Percentiles rank a stretch among this genome's conserved stretches.
phyloP scores from a whole-genome alignment of 2,888 invertebrate genomes.

The Pollenia griseotomentosa region DNA sequence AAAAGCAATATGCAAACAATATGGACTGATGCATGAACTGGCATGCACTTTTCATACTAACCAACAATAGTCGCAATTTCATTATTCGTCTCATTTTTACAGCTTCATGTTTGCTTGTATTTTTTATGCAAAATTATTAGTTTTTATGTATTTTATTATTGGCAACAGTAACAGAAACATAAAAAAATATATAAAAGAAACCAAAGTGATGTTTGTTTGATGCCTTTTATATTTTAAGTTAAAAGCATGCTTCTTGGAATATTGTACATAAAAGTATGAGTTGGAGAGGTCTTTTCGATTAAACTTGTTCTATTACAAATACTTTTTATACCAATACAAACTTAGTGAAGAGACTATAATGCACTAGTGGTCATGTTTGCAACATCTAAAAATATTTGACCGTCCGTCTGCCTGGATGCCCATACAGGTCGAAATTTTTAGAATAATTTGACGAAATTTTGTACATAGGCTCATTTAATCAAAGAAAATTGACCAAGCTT shows the following conservation, averaged over 20 bases:
- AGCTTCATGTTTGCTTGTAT: slow-evolving; percentile 62
- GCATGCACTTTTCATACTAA: slow-evolving; percentile 34
- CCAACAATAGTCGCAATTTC: slow-evolving; percentile 53
- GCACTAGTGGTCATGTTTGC: no score
- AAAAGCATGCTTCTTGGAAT: not conserved
- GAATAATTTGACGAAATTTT: no score
- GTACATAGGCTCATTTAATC: no score
- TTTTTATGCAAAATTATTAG: slow-evolving; percentile 55
- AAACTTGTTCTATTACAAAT: no score
- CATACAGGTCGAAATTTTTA: no score
- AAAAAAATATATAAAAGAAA: not conserved
- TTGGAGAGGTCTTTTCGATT: not conserved
- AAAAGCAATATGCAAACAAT: slow-evolving; percentile 64
- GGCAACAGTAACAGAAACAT: slow-evolving; percentile 29
- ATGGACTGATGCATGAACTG: slow-evolving; percentile 46
- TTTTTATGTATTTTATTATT: slow-evolving; percentile 57
- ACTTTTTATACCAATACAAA: no score
- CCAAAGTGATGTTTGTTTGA: slow-evolving; percentile 6
- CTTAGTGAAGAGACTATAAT: no score
- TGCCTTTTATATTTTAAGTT: not conserved
- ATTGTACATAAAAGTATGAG: not conserved
- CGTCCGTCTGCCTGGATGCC: no score
- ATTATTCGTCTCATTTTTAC: slow-evolving; percentile 61
- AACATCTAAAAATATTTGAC: no score
- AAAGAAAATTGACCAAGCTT: no score